Evolutionary conservation across 2,888 invertebrate genomes (phyloP), one percentile per base, ranked within the genome.

Genomic region (Pyralis farinalis): DNA sequence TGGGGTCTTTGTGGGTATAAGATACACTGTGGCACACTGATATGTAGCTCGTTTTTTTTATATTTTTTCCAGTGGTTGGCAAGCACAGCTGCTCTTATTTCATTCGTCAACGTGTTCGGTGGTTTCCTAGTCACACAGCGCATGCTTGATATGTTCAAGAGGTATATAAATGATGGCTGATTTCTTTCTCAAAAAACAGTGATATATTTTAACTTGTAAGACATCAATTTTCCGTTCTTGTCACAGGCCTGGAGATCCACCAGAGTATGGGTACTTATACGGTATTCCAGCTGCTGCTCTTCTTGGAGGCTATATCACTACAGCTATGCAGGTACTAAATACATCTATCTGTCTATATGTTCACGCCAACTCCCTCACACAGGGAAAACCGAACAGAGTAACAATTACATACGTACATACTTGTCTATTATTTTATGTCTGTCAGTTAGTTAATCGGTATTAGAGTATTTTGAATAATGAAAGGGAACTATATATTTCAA

Each of bases 81-180:
- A 9, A 94, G 96, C 40, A 85, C 93, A 1, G 97, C 97, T 5
- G 95, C 96, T 7, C 94, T 97, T 59, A 93, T 97, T 52, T 97
- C 97, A 2, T 94, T 96, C 70, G 93, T 97, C 49, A 97, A 97
- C 88, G 95, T 97, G 37, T 96, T 95, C 58, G 97, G 97, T 53
- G 97, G 97, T 39, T 97, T 97, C 78, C 78, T 96, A 32, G 96
- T 97, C 46, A 97, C 97, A 0, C 94, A 96, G 82, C 90, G 97
- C 49, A 97, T 97, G 97, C 88, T 97, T 74, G 96, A 97, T 75
- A 97, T 97, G 97, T 97, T 97, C 83, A 95, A 93, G 77, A 91
- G 94, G 93, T 93, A 77, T 46, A 49, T 31, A 31, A 12, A 49
- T 40, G 12, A 10, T 28, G 21, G 31, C 37, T 34, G 30, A 34